Percentiles rank a stretch among this genome's conserved stretches.
Evolutionary conservation across 92 coral and sea anemone genomes (phyloP).

Genomic region (Pocillopora meandrina): DNA sequence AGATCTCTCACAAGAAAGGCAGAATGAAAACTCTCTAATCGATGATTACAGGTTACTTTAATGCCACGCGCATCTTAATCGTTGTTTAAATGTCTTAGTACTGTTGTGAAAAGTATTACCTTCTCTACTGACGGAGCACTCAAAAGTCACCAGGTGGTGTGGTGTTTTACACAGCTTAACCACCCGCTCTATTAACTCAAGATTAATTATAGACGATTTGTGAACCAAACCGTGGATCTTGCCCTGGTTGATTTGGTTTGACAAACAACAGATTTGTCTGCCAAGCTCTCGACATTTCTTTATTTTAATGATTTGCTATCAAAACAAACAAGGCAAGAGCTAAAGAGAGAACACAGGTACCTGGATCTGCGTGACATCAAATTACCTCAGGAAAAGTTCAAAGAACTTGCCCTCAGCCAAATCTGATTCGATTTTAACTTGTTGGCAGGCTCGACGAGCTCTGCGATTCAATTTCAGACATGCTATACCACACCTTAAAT

Average conservation of each 20-base stretch:
- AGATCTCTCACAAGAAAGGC: conserved; percentile 11
- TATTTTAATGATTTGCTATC: not conserved
- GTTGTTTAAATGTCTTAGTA: not conserved
- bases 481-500: not conserved
- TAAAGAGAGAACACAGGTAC: conserved; percentile 46
- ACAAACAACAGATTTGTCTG: conserved; percentile 16
- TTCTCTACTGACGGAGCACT: not conserved
- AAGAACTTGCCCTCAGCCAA: conserved; percentile 1
- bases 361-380: conserved; percentile 45
- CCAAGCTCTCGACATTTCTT: not conserved
- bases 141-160: not conserved
- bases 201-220: conserved; percentile 25
- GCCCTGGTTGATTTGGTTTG: conserved; percentile 9
- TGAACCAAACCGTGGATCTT: not conserved
- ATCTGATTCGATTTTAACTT: not conserved
- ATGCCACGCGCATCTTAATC: not conserved
- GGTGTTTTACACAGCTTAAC: not conserved
- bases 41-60: not conserved
- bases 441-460: not conserved
- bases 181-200: conserved; percentile 25
- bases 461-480: not conserved
- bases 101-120: not conserved
- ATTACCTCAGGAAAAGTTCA: conserved; percentile 49
- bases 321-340: conserved; percentile 47
- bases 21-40: not conserved